Percentiles rank a stretch among this genome's conserved stretches.
Conservation (phyloP, 2,113 vertebrate species). For the Neogobius melanostomus region DNA sequence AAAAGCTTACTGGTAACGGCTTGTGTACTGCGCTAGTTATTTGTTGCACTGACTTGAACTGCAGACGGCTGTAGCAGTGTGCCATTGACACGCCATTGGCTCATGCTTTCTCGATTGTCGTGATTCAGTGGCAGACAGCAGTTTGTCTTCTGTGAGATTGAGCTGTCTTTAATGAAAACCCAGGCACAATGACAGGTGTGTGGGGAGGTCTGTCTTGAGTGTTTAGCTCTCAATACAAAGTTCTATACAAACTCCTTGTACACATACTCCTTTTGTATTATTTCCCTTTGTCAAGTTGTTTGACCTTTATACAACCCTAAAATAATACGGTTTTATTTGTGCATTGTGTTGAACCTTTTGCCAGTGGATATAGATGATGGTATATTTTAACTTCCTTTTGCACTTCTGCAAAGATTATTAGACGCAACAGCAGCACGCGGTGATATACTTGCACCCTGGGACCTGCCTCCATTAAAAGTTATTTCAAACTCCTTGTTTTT, state of each 20-base stretch:
- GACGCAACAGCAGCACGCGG: background rate
- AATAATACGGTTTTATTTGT: too few species aligned
- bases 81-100: background rate
- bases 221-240: slow-evolving; percentile 24
- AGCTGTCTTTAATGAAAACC: slow-evolving; percentile 40
- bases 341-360: too few species aligned
- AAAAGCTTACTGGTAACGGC: too few species aligned
- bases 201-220: slow-evolving; percentile 14
- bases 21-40: too few species aligned
- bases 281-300: too few species aligned
- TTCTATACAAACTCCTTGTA: background rate
- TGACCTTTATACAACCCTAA: too few species aligned
- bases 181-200: slow-evolving; percentile 28
- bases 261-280: too few species aligned
- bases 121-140: background rate
- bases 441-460: background rate
- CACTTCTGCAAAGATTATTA: background rate
- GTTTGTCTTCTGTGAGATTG: background rate
- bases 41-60: background rate
- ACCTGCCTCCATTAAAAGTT: slow-evolving; percentile 4
- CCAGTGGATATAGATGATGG: too few species aligned
- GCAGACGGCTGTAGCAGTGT: background rate
- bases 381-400: background rate
- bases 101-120: background rate
- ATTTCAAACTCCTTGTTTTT: background rate